A percentile compares a stretch with the other conserved stretches of the same genome.
Conservation (phyloP, 2,113 vertebrate species). For the Xiphophorus hellerii region DNA sequence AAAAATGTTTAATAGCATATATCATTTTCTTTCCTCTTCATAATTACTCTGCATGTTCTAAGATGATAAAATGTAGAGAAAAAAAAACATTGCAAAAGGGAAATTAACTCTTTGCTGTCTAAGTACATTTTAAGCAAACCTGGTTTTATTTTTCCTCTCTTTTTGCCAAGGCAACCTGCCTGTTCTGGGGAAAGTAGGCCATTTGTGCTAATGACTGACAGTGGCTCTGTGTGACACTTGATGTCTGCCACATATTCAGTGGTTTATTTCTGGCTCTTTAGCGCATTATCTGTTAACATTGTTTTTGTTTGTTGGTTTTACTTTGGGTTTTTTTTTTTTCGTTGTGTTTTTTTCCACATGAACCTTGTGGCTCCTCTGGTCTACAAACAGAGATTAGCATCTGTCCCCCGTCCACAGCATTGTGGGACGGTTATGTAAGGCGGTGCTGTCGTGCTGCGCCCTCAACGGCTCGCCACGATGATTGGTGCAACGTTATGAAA, state of each 20-base stretch:
- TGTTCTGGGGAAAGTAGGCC: conserved; percentile 56
- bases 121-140: conserved; percentile 29
- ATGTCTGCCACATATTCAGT: conserved; percentile 13
- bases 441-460: conserved; percentile 8
- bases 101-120: neutral
- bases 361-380: conserved; percentile 24
- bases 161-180: conserved; percentile 28
- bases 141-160: conserved; percentile 11
- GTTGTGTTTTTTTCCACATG: conserved; percentile 1
- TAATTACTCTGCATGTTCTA: neutral
- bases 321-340: conserved; percentile 8
- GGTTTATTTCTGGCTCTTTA: conserved; percentile 46
- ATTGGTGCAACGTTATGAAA: conserved; percentile 54
- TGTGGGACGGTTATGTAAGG: conserved; percentile 51
- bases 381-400: conserved; percentile 44
- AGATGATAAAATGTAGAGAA: neutral
- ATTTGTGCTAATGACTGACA: conserved; percentile 45
- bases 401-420: conserved; percentile 23
- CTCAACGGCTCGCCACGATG: conserved; percentile 12
- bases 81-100: neutral
- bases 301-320: neutral
- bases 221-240: conserved; percentile 26
- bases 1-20: neutral
- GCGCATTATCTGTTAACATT: conserved; percentile 34
- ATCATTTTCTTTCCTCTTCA: neutral